Percentiles rank a stretch among this genome's conserved stretches.
These are phyloP conservation scores for Lordiphosa fenestrarum DNA, from an alignment of 2,888 invertebrate species.

Conservation along the genomic window DNA sequence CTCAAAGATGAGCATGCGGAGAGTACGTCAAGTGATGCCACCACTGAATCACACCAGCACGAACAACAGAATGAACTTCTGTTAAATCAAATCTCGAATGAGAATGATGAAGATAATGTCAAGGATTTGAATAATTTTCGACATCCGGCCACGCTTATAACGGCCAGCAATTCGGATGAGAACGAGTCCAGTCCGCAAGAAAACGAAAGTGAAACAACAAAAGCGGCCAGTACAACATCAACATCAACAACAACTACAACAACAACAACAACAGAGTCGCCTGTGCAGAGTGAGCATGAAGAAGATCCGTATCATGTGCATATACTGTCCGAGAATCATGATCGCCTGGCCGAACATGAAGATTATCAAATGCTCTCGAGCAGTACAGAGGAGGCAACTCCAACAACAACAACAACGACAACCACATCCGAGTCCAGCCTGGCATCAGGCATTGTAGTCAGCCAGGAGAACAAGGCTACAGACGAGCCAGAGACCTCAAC, in stretches of 20 bases:
- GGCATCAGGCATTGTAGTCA: slow-evolving; percentile 52
- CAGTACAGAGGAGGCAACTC: slow-evolving; percentile 65
- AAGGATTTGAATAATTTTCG: slow-evolving; percentile 77
- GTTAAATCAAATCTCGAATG: slow-evolving; percentile 73
- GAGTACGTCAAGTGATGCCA: slow-evolving; percentile 43
- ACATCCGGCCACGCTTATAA: slow-evolving; percentile 77
- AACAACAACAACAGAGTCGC: slow-evolving; percentile 33
- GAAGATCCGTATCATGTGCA: slow-evolving; percentile 78
- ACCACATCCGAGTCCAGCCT: slow-evolving; percentile 24
- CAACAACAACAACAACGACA: slow-evolving; percentile 34
- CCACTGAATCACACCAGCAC: slow-evolving; percentile 44
- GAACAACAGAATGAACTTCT: slow-evolving; percentile 53
- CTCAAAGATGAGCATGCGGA: slow-evolving; percentile 57
- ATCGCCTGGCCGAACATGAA: slow-evolving; percentile 77
- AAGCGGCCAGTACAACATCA: slow-evolving; percentile 31
- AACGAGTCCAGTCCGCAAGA: slow-evolving; percentile 39
- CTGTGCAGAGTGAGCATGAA: slow-evolving; percentile 46
- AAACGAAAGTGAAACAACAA: slow-evolving; percentile 57
- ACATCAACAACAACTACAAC: slow-evolving; percentile 35
- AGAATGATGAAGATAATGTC: slow-evolving; percentile 68
- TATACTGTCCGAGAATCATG: slow-evolving; percentile 77
- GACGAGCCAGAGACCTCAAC: slow-evolving; percentile 50
- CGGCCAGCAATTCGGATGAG: slow-evolving; percentile 76
- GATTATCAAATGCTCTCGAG: slow-evolving; percentile 76
- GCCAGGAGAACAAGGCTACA: slow-evolving; percentile 66